Base-by-base conservation (phyloP, 2,113 vertebrate species). In the Hypomesus transpacificus region DNA sequence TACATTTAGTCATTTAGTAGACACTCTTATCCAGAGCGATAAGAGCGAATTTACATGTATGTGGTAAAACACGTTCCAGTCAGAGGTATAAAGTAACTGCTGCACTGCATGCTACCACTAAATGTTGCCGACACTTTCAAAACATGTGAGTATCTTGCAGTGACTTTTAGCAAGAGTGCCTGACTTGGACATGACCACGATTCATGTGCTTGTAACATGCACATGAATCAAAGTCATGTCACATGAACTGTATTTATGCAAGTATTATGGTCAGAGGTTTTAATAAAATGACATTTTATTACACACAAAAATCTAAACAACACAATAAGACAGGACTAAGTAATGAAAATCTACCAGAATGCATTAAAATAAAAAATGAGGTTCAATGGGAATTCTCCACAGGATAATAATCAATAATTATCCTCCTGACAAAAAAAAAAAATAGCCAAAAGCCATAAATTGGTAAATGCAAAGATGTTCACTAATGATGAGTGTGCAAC, bases 231-330 rank as follows among this genome's bases (percentile, higher is more conserved):
- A 3, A 3, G 24, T 26, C 24, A 26, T 3, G 2, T 26, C 1
- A 26, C 24, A 56, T n/a, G 3, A 16, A 56, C 53, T 56, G 7
- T 5, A 56, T 56, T 56, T 7, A 3, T 14, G 18, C 28, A 39
- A 53, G 67, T 26, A 51, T 53, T 9, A 20, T 46, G 3, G 34
- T 20, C 20, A 7, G 18, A 1, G 62, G 61, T 9, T 69, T 78
- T 77, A 26, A 73, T 58, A 82, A 81, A 83, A 83, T 52, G 2
- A 74, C 64, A 24, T 70, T 89, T 88, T 90, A 88, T 90, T 90
- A 82, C 71, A 87, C 79, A 87, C 28, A 75, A 58, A 66, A 16
- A 6, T 63, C 16, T 31, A 18, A 63, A 63, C 28, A 63, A 21
- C 22, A 20, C 52, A 69, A 46, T 21, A 26, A 14, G 14, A 68